Conservation (phyloP, 1,140 invertebrate species). For the Orchestia grillus region DNA sequence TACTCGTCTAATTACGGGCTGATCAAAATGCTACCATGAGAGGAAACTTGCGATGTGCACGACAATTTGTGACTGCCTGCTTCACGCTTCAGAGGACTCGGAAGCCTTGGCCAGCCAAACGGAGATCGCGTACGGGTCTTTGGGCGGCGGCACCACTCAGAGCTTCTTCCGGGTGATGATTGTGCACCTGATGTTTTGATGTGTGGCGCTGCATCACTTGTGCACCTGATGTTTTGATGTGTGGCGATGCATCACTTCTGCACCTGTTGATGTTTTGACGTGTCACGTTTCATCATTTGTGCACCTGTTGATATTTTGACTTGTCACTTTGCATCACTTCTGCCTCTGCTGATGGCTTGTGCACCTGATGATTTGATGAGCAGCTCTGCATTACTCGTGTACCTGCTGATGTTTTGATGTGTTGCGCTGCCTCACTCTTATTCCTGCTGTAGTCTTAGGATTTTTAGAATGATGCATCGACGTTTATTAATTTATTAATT, state of each 20-base stretch:
- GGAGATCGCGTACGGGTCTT: constrained; percentile 85
- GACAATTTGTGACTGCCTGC: not conserved
- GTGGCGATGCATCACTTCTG: not conserved
- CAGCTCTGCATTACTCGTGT: no score
- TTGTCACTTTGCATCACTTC: not conserved
- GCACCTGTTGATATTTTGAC: not conserved
- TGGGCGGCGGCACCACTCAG: constrained; percentile 84
- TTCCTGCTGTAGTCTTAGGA: no score
- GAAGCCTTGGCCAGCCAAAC: constrained; percentile 88
- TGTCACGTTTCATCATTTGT: not conserved
- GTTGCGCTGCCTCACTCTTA: no score
- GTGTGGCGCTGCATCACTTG: not conserved
- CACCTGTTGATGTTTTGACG: not conserved
- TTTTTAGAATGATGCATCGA: no score
- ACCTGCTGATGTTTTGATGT: no score
- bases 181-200: not conserved
- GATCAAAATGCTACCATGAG: not conserved
- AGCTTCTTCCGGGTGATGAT: constrained; percentile 83
- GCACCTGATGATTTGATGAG: no score
- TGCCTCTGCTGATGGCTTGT: no score
- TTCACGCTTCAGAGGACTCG: constrained; percentile 76
- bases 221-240: not conserved
- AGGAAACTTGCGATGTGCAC: not conserved
- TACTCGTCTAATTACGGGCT: no score
- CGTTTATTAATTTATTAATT: no score